These are phyloP conservation scores for Punctoribates punctum DNA, from an alignment of 2,888 invertebrate genomes.

Conservation along the genomic window DNA sequence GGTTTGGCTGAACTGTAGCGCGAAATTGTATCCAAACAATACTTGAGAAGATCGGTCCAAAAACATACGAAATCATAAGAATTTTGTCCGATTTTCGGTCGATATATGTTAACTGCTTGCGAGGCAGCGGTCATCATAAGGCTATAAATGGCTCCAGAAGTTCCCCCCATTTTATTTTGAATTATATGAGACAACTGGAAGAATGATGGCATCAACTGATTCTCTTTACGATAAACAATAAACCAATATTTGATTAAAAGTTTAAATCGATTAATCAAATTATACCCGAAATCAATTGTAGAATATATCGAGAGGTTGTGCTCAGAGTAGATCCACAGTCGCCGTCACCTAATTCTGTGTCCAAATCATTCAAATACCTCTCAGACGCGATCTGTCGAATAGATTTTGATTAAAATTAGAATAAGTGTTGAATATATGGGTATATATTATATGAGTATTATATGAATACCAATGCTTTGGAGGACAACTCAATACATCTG, in stretches of 20 bases:
- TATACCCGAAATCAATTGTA: slow-evolving; percentile 50
- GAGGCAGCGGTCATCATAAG: slow-evolving; percentile 68
- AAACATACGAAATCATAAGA: slow-evolving; percentile 3
- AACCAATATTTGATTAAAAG: too few species aligned
- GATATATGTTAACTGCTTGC: neutral
- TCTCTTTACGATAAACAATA: slow-evolving; percentile 24
- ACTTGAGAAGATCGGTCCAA: slow-evolving; percentile 46
- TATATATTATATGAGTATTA: neutral
- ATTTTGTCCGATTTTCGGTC: neutral
- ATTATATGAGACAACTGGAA: slow-evolving; percentile 54
- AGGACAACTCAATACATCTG: neutral
- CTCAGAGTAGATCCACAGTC: slow-evolving; percentile 69
- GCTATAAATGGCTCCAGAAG: slow-evolving; percentile 74
- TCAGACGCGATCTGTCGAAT: slow-evolving; percentile 56
- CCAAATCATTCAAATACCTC: slow-evolving; percentile 61
- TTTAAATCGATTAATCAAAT: neutral
- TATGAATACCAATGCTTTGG: slow-evolving; percentile 1
- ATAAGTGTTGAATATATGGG: neutral
- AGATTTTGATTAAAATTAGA: neutral
- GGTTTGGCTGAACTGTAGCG: slow-evolving; percentile 69
- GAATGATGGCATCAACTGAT: slow-evolving; percentile 44
- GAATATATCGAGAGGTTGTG: slow-evolving; percentile 60
- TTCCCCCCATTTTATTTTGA: slow-evolving; percentile 71
- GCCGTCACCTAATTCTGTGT: slow-evolving; percentile 68
- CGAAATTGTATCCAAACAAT: slow-evolving; percentile 61